Conservation (phyloP, 2,113 vertebrate genomes). For the Rhadina sibilatrix region DNA sequence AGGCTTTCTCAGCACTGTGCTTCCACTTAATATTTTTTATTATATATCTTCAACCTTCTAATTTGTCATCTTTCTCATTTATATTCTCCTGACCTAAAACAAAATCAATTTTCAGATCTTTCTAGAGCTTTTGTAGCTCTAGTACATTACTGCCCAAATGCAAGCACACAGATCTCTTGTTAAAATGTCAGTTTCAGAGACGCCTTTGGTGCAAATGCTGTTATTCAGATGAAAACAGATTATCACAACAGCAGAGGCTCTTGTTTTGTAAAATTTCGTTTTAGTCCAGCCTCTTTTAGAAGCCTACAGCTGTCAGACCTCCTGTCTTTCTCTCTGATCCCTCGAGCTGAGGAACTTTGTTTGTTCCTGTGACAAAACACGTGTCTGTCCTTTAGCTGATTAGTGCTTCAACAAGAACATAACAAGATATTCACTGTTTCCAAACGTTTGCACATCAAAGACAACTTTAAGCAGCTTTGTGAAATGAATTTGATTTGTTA, state of each 20-base stretch:
- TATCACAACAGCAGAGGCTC: neutral
- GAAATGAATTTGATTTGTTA: conserved; percentile 5
- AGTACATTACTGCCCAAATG: neutral
- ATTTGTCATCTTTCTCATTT: conserved; percentile 39
- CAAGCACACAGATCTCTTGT: conserved; percentile 24
- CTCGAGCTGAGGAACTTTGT: conserved; percentile 50
- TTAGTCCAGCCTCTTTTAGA: conserved; percentile 23
- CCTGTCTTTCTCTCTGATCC: conserved; percentile 20
- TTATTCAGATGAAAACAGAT: conserved; percentile 56
- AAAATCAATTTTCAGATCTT: conserved; percentile 38
- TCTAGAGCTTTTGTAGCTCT: neutral
- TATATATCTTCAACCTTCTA: conserved; percentile 38
- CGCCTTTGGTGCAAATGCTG: neutral
- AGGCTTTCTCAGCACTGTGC: neutral
- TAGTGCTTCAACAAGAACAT: conserved; percentile 29
- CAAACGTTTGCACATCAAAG: conserved; percentile 37
- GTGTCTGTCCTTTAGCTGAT: conserved; percentile 56
- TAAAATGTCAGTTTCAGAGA: conserved; percentile 33
- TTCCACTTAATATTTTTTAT: conserved; percentile 27
- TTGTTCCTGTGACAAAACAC: conserved; percentile 50
- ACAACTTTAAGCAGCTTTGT: conserved; percentile 14
- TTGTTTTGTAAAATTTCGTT: conserved; percentile 28
- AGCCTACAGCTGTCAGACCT: conserved; percentile 32
- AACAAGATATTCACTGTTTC: conserved; percentile 35
- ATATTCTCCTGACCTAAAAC: conserved; percentile 20